phyloP scores from a whole-genome alignment of 1,140 invertebrate genomes.

The Drosophila athabasca region DNA sequence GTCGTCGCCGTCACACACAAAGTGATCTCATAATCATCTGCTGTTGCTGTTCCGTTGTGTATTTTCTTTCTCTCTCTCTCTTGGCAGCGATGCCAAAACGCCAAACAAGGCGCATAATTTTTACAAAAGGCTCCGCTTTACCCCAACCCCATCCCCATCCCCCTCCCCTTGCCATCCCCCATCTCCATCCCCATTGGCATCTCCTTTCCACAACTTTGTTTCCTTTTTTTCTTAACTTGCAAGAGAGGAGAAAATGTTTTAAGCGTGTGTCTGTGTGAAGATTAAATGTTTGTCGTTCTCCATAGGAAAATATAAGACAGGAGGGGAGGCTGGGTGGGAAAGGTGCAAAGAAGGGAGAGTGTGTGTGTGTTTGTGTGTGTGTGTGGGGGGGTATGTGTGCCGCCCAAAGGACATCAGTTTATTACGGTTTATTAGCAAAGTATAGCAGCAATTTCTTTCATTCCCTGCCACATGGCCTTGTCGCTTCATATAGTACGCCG shows the following conservation, averaged over 20 bases:
- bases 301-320: conserved; percentile 19
- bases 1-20: conserved; percentile 64
- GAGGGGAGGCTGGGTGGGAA: neutral
- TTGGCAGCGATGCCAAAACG: conserved; percentile 64
- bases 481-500: neutral
- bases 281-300: conserved; percentile 76
- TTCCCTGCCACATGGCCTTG: conserved; percentile 39
- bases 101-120: conserved; percentile 74
- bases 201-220: neutral
- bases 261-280: conserved; percentile 68
- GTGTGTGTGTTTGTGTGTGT: neutral
- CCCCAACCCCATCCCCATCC: neutral
- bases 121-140: conserved; percentile 47
- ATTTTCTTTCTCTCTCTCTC: conserved; percentile 55
- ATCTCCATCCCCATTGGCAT: neutral
- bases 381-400: neutral
- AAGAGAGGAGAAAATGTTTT: conserved; percentile 33
- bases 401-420: conserved; percentile 70
- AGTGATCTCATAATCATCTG: conserved; percentile 78
- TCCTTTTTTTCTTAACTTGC: conserved; percentile 36
- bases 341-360: conserved; percentile 2
- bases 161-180: too few relatives aligned
- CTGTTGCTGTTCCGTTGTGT: conserved; percentile 32
- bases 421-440: conserved; percentile 70
- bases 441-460: conserved; percentile 53